Evolutionary conservation across 92 coral and sea anemone species (phyloP).

Genomic region (Zoanthus sansibaricus): DNA sequence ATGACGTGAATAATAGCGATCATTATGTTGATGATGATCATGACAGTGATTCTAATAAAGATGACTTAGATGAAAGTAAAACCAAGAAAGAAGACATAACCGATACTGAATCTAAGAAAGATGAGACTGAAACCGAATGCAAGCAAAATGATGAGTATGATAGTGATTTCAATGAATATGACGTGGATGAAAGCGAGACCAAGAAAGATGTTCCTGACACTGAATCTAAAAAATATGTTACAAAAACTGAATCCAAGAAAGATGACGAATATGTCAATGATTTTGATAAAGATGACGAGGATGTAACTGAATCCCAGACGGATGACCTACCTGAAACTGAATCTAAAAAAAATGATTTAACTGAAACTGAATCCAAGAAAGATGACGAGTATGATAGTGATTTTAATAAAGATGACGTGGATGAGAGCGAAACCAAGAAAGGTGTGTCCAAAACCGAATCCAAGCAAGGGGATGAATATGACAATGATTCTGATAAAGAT

Average conservation of each 20-base stretch:
- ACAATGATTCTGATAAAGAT: neutral
- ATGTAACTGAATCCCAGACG: neutral
- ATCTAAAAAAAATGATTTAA: neutral
- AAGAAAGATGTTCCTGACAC: neutral
- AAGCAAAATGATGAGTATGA: neutral
- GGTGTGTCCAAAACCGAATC: neutral
- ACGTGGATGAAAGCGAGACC: neutral
- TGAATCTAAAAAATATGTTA: neutral
- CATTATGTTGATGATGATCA: no score
- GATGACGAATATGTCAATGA: neutral
- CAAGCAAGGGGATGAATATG: neutral
- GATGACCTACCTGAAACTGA: neutral
- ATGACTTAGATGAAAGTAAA: neutral
- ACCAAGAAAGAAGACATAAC: neutral
- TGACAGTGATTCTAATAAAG: no score
- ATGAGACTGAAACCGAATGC: neutral
- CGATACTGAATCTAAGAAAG: neutral
- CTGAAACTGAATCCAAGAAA: neutral
- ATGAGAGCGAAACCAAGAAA: neutral
- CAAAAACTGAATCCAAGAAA: neutral
- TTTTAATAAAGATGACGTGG: neutral
- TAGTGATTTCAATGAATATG: neutral
- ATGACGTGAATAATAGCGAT: no score
- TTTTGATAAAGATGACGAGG: neutral
- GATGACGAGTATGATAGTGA: neutral